phyloP scores from a whole-genome alignment of 2,888 invertebrate genomes.

The Tachina fera region DNA sequence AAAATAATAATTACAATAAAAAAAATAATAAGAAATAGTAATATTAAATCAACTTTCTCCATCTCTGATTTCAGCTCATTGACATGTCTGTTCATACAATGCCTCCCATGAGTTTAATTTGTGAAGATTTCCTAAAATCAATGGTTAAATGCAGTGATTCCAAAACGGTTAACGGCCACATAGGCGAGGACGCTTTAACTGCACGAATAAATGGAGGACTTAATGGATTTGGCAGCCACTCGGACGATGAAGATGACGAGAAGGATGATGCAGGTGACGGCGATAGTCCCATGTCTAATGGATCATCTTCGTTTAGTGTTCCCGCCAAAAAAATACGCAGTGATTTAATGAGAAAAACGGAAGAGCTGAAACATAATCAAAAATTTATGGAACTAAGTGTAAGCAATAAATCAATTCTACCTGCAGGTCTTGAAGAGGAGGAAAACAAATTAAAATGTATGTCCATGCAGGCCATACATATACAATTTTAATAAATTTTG shows the following conservation, averaged over 20 bases:
- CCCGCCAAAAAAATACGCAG: conserved; percentile 72
- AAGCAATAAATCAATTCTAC: background rate
- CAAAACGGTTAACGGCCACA: background rate
- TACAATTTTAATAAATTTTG: conserved; percentile 75
- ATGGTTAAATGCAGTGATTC: conserved; percentile 75
- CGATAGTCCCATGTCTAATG: conserved; percentile 40
- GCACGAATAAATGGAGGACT: conserved; percentile 49
- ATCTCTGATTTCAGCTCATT: conserved; percentile 78
- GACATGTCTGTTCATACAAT: conserved; percentile 82
- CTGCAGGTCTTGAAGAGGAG: conserved; percentile 41
- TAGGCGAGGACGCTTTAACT: conserved; percentile 33
- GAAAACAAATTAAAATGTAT: conserved; percentile 75
- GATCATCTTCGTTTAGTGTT: background rate
- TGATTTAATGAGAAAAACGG: conserved; percentile 72
- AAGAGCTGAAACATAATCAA: conserved; percentile 64
- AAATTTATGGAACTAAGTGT: conserved; percentile 37
- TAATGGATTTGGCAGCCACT: conserved; percentile 64
- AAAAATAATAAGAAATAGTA: background rate
- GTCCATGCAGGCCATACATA: conserved; percentile 72
- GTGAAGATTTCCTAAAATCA: conserved; percentile 79
- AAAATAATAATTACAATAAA: background rate
- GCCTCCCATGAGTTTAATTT: conserved; percentile 81
- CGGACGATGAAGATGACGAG: conserved; percentile 70
- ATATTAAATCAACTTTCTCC: background rate
- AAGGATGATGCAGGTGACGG: conserved; percentile 20